Base-by-base conservation (phyloP, 2,113 vertebrate species). In the Regulus satrapa region DNA sequence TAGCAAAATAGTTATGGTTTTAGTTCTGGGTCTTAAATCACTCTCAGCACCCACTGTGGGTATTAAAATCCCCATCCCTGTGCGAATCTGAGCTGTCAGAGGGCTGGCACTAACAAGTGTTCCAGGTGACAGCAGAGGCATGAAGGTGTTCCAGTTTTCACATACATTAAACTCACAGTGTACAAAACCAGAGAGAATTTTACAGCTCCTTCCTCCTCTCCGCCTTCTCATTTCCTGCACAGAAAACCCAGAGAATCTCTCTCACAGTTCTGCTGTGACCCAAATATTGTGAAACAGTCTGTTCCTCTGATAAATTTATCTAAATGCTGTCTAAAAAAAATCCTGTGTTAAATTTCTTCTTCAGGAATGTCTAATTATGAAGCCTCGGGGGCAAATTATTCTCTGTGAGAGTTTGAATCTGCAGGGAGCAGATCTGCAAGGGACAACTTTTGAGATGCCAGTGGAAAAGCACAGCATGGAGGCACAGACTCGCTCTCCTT, bases 231-330 rank as follows among this genome's bases (percentile, higher is more conserved):
- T 71, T 96, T 96, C 94, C 96, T 94, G 96, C 86, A 31, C 59
- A 83, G 91, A 86, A 90, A 94, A 92, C n/a, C 85, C 59, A 0
- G 85, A 94, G 94, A 80, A 74, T 84, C 91, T 97, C 84, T 92
- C 71, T 89, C 80, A 18, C 86, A 89, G 92, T 43, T 94, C 83
- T 94, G 2, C 91, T 96, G 91, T 3, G 40, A 96, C 94, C 80
- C 94, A 96, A 94, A 94, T 94, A 81, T 94, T 91, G 94, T 77
- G 77, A 88, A 91, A 89, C 91, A 91, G 75, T 88, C 96, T 92
- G 94, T 96, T 95, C 89, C 79, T 94, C 83, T 40, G 82, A 74
- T 40, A 83, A 90, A 90, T 58, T 88, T 61, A 54, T 71, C 88
- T 69, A 73, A 93, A 83, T 2, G 3, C 49, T 58, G 21, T 18